Evolutionary conservation across 2,888 invertebrate genomes (phyloP), one percentile per base, ranked within the genome.

Genomic region (Dione vanillae): DNA sequence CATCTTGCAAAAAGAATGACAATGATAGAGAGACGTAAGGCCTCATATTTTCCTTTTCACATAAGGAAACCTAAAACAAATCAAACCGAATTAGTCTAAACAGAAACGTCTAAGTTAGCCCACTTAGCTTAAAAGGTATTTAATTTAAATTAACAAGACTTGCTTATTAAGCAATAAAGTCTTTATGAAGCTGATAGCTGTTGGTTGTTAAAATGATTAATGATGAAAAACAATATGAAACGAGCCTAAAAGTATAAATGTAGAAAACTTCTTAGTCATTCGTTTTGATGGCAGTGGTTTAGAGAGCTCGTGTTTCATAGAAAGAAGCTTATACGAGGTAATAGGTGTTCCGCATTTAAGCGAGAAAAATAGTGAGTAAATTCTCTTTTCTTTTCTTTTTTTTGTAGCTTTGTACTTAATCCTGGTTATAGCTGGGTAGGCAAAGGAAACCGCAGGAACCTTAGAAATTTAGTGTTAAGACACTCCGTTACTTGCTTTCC

Each of bases 161-260:
- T 2, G 37, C n/a, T 14, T 40, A 40, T 40, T 56, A 37, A 40
- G 16, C 6, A 40, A 40, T 56, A 40, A 56, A 56, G 11, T n/a
- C 16, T 56, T 56, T 56, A 56, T 40, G 16, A n/a, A 56, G 2
- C 16, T 16, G 37, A 37, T 56, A 56, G 40, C 19, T n/a, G 11
- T 37, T 2, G 19, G 40, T 16, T 40, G 40, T 56, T 56, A 16
- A 40, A 56, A 56, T 56, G 16, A 40, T 40, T 37, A 40, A 40
- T 11, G 56, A 56, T 56, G 40, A 11, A 10, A 40, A 56, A 56
- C 35, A 56, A 56, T 56, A 9, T 12, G n/a, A 27, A 59, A 20
- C 20, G 20, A 43, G 43, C 10, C 43, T 20, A 27, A 27, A 43
- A 20, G 20, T 41, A 10, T 59, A 43, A 43, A 9, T 10, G 5